Evolutionary conservation across 2,113 vertebrate species (phyloP), one percentile per base, ranked within the genome.

Genomic region (Stomatorhinus ivindoensis): DNA sequence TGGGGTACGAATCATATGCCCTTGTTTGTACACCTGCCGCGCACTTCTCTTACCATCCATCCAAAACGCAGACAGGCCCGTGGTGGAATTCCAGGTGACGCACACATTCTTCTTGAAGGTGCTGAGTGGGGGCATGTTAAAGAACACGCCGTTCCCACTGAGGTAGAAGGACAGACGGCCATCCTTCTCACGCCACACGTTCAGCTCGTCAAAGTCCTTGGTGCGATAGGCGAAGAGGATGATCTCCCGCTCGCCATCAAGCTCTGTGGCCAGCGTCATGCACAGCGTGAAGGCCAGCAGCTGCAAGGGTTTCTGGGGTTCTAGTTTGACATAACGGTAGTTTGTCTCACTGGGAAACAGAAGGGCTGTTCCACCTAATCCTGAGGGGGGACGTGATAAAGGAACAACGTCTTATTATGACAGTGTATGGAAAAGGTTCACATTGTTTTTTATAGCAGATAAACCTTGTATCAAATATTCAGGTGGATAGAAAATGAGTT

Each of bases 211-310:
- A 0, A 94, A 95, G 91, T 94, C 93, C 1, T 93, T 88, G 0
- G 96, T 96, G 89, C 95, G 94, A 92, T 97, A 97, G 51, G 96
- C 95, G 35, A 97, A 97, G 88, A 96, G 93, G 92, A 96, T 96
- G 91, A 95, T 91, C 93, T 96, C 93, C 0, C 95, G 92, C 3
- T 96, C 94, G 1, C 93, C 95, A 2, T 94, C 93, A 51, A 95
- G 93, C 91, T 96, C 95, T 0, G 95, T 95, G 91, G 95, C 93
- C 46, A 96, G 91, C 0, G 94, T 94, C 95, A 96, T 93, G 92
- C 96, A 96, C 10, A 97, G 93, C 0, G 96, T 96, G 92, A 97
- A 96, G 85, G 95, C 95, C 21, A 55, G 91, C 13, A 96, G 92
- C 1, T 87, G 91, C 91, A 96, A 92, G 19, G 95, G 94, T 90